Conservation (phyloP, 2,797 vertebrate species). For the Xiphophorus birchmanni region DNA sequence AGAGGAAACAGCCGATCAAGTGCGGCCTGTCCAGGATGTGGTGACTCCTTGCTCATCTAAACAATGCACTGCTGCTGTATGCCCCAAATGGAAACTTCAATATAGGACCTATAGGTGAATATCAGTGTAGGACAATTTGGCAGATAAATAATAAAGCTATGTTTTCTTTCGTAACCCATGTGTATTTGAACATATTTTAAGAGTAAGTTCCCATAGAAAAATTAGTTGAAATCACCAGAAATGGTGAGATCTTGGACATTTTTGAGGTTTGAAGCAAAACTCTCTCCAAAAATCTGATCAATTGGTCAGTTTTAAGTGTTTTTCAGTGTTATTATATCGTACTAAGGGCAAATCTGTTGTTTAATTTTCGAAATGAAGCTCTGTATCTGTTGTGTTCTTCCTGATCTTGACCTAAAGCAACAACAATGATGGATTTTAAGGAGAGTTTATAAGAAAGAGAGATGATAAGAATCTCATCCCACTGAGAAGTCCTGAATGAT, state of each 20-base stretch:
- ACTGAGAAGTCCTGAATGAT: neutral
- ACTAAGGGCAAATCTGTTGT: neutral
- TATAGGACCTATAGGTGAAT: neutral
- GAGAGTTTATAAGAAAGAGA: constrained; percentile 4
- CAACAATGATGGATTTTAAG: neutral
- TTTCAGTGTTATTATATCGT: too few relatives aligned
- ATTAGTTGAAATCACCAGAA: neutral
- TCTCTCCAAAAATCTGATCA: neutral
- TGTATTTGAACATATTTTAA: neutral
- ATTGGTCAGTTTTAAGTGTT: neutral
- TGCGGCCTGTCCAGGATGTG: constrained; percentile 56
- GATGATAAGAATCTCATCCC: neutral
- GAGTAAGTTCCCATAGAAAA: constrained; percentile 14
- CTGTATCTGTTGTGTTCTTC: neutral
- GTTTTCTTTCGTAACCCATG: neutral
- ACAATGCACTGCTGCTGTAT: constrained; percentile 30
- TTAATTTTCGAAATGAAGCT: neutral
- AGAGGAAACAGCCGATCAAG: constrained; percentile 72
- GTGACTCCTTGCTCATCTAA: constrained; percentile 38
- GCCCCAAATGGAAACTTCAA: neutral
- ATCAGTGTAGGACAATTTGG: constrained; percentile 21
- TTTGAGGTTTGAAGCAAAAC: neutral
- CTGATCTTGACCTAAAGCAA: neutral
- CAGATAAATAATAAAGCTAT: constrained; percentile 1
- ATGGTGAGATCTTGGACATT: neutral